Conservation (phyloP, 2,888 invertebrate species). For the Acleris literana region DNA sequence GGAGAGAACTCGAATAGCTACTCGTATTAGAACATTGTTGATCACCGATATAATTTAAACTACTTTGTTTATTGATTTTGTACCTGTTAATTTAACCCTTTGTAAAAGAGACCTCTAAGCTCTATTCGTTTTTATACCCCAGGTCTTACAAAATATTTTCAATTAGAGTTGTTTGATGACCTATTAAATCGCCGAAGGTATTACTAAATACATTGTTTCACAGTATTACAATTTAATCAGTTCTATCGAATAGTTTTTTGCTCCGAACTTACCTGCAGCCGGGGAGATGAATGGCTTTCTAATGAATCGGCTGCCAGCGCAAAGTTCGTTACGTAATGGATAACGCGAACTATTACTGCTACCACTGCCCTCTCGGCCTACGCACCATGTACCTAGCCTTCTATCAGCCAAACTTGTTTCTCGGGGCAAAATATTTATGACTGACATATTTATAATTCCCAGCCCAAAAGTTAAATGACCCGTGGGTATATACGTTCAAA, state of each 20-base stretch:
- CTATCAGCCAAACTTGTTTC: conserved; percentile 22
- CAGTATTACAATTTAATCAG: no score
- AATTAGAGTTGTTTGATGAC: no score
- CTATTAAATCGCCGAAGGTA: no score
- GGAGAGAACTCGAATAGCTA: background rate
- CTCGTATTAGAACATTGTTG: no score
- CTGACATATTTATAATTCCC: conserved; percentile 33
- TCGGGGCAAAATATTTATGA: conserved; percentile 31
- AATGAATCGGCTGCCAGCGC: conserved; percentile 66
- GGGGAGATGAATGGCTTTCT: conserved; percentile 70
- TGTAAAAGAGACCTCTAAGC: no score
- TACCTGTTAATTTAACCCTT: no score
- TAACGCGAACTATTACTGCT: conserved; percentile 46
- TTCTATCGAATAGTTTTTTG: background rate
- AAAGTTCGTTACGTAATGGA: conserved; percentile 73
- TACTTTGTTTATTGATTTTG: no score
- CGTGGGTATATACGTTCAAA: conserved; percentile 34
- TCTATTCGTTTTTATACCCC: no score
- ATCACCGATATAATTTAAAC: no score
- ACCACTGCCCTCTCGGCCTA: conserved; percentile 21
- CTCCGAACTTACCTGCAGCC: conserved; percentile 40
- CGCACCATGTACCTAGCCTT: conserved; percentile 7
- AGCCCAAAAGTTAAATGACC: conserved; percentile 34
- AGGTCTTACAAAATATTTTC: no score
- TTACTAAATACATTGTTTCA: no score